A percentile compares a stretch with the other conserved stretches of the same genome.
phyloP scores from a whole-genome alignment of 2,113 vertebrate species.

The Apeltes quadracus region DNA sequence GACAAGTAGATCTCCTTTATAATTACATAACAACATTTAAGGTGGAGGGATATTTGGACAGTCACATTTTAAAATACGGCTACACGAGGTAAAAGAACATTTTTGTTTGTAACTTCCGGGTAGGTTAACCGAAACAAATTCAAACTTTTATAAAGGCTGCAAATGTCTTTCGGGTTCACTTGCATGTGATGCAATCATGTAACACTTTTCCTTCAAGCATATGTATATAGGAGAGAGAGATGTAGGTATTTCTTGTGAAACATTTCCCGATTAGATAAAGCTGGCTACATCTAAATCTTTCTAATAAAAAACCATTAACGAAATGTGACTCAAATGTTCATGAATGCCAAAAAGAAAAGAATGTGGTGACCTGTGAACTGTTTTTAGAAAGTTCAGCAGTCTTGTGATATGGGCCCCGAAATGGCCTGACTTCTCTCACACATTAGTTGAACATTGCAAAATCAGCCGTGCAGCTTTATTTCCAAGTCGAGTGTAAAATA shows the following conservation, averaged over 20 bases:
- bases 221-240: too few relatives aligned
- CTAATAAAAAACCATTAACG: neutral
- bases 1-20: neutral
- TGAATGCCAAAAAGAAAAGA: neutral
- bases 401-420: neutral
- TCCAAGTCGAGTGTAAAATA: neutral
- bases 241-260: neutral
- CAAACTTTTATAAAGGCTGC: neutral
- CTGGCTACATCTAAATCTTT: neutral
- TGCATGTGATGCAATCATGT: too few relatives aligned
- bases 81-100: neutral
- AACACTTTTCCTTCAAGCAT: too few relatives aligned
- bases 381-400: neutral
- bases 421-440: neutral
- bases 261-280: neutral
- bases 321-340: neutral
- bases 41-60: neutral
- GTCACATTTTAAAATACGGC: neutral
- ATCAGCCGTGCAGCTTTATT: neutral
- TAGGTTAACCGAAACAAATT: too few relatives aligned
- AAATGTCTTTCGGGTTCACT: too few relatives aligned
- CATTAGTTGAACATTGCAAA: neutral
- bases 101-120: too few relatives aligned
- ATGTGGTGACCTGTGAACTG: neutral
- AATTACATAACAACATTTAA: neutral